Evolutionary conservation across 1,140 invertebrate species (phyloP).

Genomic region (Drosophila ficusphila): DNA sequence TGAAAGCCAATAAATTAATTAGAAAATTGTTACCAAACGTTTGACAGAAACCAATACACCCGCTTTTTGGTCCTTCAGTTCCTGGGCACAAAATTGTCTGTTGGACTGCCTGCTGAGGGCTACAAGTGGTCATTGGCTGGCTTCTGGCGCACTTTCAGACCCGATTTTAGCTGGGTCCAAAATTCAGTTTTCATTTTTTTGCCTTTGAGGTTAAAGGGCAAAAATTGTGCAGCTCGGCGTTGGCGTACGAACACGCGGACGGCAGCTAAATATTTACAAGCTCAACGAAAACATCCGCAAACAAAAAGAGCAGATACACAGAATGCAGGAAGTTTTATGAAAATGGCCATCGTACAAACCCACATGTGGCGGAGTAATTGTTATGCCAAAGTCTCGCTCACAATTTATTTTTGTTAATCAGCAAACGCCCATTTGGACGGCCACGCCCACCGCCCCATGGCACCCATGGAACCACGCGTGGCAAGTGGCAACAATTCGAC

Average conservation of each 20-base stretch:
- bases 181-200: conserved; percentile 37
- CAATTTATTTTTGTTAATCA: conserved; percentile 75
- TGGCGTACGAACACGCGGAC: conserved; percentile 8
- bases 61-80: neutral
- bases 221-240: conserved; percentile 33
- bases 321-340: conserved; percentile 40
- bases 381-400: conserved; percentile 50
- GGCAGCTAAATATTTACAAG: conserved; percentile 60
- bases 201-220: conserved; percentile 64
- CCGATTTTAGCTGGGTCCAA: conserved; percentile 5
- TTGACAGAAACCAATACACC: neutral
- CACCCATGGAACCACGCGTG: conserved; percentile 1
- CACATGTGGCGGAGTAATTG: conserved; percentile 48
- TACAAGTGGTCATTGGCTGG: conserved; percentile 70
- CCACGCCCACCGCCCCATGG: conserved; percentile 16
- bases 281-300: conserved; percentile 26
- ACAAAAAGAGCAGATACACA: conserved; percentile 29
- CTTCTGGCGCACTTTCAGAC: conserved; percentile 10
- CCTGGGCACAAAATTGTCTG: conserved; percentile 5
- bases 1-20: too few species aligned
- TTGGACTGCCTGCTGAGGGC: conserved; percentile 67
- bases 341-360: conserved; percentile 27
- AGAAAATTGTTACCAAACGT: too few species aligned
- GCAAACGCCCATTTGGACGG: conserved; percentile 29
- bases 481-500: conserved; percentile 46